These are phyloP conservation scores for Staurois parvus DNA, from an alignment of 2,797 vertebrate genomes.

Conservation along the genomic window DNA sequence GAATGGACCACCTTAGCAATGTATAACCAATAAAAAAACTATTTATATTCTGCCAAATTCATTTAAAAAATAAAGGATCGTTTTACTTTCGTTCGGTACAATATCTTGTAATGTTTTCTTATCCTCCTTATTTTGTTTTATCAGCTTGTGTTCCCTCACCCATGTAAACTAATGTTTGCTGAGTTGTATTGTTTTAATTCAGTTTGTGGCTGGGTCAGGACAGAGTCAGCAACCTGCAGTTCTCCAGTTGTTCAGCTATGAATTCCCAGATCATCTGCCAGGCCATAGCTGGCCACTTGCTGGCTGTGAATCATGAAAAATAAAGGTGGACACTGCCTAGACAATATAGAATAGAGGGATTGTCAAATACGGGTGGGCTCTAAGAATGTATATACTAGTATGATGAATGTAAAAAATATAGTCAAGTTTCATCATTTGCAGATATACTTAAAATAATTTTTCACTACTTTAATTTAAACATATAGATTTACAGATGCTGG, in stretches of 20 bases:
- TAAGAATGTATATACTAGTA: no score
- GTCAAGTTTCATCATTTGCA: no score
- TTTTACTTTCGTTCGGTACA: background rate
- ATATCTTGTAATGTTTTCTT: background rate
- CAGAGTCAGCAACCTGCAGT: conserved; percentile 22
- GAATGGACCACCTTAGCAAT: conserved; percentile 31
- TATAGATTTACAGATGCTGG: no score
- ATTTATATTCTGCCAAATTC: background rate
- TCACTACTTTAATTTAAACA: no score
- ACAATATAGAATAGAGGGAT: no score
- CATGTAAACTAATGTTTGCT: conserved; percentile 7
- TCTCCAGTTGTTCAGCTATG: conserved; percentile 11
- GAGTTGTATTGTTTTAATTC: conserved; percentile 31
- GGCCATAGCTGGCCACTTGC: background rate
- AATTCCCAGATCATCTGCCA: conserved; percentile 18
- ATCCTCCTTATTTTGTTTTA: conserved; percentile 9
- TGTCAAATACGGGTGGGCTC: no score
- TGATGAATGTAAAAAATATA: no score
- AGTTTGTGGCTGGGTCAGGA: conserved; percentile 16
- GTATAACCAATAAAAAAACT: background rate
- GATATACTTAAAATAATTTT: no score
- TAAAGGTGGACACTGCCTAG: no score
- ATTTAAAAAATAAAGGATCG: background rate
- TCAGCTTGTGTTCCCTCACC: background rate
- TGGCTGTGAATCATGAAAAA: conserved; percentile 1